phyloP scores from a whole-genome alignment of 2,797 vertebrate genomes.

The Catharus ustulatus region DNA sequence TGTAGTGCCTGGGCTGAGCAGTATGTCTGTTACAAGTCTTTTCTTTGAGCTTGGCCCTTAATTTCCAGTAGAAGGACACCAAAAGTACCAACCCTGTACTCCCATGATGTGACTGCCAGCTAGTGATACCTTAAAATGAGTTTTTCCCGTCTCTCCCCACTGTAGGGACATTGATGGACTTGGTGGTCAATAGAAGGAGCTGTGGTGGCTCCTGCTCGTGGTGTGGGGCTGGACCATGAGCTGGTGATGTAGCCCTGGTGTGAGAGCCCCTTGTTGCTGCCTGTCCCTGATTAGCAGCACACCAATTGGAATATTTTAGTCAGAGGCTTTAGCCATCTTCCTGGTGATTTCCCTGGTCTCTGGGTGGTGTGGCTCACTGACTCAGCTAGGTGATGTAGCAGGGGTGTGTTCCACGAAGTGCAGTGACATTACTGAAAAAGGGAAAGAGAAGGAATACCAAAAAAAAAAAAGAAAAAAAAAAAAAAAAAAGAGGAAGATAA shows the following conservation, averaged over 20 bases:
- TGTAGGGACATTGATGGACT: not conserved
- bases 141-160: not conserved
- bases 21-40: not conserved
- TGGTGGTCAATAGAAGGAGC: not conserved
- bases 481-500: not conserved
- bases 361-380: not conserved
- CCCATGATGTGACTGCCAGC: fast-evolving
- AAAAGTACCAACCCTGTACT: not conserved
- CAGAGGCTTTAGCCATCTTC: not conserved
- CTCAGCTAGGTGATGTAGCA: not conserved
- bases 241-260: not conserved
- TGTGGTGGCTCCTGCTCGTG: not conserved
- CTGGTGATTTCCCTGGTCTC: not conserved
- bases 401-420: not conserved
- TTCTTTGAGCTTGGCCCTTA: not conserved
- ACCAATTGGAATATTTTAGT: not conserved
- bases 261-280: not conserved
- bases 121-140: not conserved
- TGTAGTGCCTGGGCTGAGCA: not conserved
- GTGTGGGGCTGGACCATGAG: not conserved
- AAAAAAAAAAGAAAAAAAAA: not conserved
- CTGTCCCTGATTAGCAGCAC: not conserved
- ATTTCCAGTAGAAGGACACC: not conserved
- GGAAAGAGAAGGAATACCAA: not conserved
- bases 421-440: not conserved